Base-by-base conservation (phyloP, 2,888 invertebrate genomes). In the Mechanitis messenoides region DNA sequence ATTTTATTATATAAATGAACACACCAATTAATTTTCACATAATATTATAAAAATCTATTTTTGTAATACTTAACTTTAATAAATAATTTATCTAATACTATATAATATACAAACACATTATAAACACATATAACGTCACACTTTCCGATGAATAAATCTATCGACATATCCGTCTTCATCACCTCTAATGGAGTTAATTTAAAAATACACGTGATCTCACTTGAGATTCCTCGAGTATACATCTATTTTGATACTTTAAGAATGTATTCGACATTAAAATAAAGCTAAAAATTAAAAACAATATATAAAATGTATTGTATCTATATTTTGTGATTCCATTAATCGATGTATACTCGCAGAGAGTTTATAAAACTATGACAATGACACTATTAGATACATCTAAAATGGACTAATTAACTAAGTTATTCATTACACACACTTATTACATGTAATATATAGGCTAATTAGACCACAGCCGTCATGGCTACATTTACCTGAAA, bases 391-490 rank as follows among this genome's bases (percentile, higher is more conserved):
- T 50, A 50, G 31, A 50, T 50, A 31, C 50, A 38, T 64, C 62
- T 64, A 64, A 59, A 60, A 54, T 59, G 56, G 60, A 61, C 62
- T 62, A 64, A 61, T 2, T 42, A 62, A 64, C 62, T 64, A 63
- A 57, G 55, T 60, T 53, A 62, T 56, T 63, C 53, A 64, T 64
- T 63, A 63, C 66, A 60, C 58, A 61, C 55, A 64, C 46, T 62
- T 61, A 63, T 66, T 59, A 64, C 62, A 60, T 68, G 65, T 53
- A 68, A 65, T 68, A 65, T 63, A 59, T 64, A 63, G 60, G 67
- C 64, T 73, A 71, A 67, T 71, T 73, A 72, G 72, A 74, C 70
- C 85, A 86, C 84, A 85, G 86, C 87, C 86, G 75, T 75, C 70
- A 79, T 85, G 87, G 87, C 88, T 83, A 76, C 70, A 69, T 71